A percentile compares a stretch with the other conserved stretches of the same genome.
Evolutionary conservation across 2,888 invertebrate species (phyloP).

Genomic region (Micropterix aruncella): DNA sequence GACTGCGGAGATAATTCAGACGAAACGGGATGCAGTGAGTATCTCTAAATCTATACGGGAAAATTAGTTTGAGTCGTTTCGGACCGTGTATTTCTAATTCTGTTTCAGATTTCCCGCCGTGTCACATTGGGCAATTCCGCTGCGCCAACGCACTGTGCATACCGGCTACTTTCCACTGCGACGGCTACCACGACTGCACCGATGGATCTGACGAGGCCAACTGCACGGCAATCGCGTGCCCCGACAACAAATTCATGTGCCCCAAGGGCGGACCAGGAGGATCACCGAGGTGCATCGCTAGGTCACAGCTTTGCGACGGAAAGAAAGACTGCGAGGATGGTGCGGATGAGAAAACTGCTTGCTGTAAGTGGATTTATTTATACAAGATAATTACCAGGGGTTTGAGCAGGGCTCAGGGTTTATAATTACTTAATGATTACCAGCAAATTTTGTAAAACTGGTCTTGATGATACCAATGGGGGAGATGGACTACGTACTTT

Average conservation of each 20-base stretch:
- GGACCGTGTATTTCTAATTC: background rate
- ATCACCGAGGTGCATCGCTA: slow-evolving; percentile 75
- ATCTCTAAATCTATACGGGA: too few species aligned
- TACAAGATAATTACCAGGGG: too few species aligned
- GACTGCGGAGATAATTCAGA: slow-evolving; percentile 88
- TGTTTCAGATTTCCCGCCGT: slow-evolving; percentile 69
- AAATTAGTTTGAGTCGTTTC: too few species aligned
- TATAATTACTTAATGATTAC: too few species aligned
- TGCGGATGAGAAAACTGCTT: slow-evolving; percentile 77
- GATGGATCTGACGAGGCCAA: slow-evolving; percentile 84
- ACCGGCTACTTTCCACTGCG: slow-evolving; percentile 72
- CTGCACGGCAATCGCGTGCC: slow-evolving; percentile 77
- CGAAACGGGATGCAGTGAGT: slow-evolving; percentile 79
- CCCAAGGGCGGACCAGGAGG: slow-evolving; percentile 59
- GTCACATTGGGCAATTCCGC: slow-evolving; percentile 82
- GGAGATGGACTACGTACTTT: too few species aligned
- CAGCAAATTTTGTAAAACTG: too few species aligned
- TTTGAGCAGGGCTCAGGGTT: too few species aligned
- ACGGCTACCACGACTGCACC: slow-evolving; percentile 80
- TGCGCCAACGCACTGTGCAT: slow-evolving; percentile 91
- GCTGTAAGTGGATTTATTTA: slow-evolving; percentile 79
- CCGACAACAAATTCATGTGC: slow-evolving; percentile 84
- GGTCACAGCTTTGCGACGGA: slow-evolving; percentile 80
- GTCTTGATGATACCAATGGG: too few species aligned
- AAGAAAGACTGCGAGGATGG: slow-evolving; percentile 84